Evolutionary conservation across 2,113 vertebrate genomes (phyloP).

Genomic region (Motacilla alba): DNA sequence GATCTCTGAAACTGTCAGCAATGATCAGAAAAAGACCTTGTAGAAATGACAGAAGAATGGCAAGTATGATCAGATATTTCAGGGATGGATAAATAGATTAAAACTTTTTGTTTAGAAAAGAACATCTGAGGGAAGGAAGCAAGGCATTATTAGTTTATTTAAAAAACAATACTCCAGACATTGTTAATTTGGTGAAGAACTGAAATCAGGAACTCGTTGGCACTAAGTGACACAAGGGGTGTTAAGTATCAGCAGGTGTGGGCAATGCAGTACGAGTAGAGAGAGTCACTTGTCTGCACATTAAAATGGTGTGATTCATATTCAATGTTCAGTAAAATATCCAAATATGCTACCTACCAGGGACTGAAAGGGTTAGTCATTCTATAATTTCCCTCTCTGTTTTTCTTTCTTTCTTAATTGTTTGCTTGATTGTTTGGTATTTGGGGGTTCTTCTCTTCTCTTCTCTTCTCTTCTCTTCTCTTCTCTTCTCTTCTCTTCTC

Average conservation of each 20-base stretch:
- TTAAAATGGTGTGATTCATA: not conserved
- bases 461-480: too few relatives aligned
- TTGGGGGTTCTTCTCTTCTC: too few relatives aligned
- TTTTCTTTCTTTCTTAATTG: not conserved
- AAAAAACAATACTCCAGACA: fast-evolving
- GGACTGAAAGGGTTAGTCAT: not conserved
- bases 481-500: too few relatives aligned
- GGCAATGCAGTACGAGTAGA: fast-evolving
- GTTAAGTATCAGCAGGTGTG: not conserved
- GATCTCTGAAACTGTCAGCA: not conserved
- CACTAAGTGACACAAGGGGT: not conserved
- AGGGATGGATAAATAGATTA: not conserved
- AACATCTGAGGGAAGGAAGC: not conserved
- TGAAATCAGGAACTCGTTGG: not conserved
- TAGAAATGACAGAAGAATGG: not conserved
- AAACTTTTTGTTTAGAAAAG: not conserved
- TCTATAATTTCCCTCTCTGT: not conserved
- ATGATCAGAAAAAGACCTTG: not conserved
- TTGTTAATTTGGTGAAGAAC: not conserved
- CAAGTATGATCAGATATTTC: not conserved
- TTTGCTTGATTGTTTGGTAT: fast-evolving
- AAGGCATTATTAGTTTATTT: not conserved
- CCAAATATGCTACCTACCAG: not conserved
- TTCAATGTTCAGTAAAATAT: not conserved
- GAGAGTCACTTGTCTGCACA: not conserved